Evolutionary conservation across 2,888 invertebrate genomes (phyloP).

Genomic region (Lordiphosa fenestrarum): DNA sequence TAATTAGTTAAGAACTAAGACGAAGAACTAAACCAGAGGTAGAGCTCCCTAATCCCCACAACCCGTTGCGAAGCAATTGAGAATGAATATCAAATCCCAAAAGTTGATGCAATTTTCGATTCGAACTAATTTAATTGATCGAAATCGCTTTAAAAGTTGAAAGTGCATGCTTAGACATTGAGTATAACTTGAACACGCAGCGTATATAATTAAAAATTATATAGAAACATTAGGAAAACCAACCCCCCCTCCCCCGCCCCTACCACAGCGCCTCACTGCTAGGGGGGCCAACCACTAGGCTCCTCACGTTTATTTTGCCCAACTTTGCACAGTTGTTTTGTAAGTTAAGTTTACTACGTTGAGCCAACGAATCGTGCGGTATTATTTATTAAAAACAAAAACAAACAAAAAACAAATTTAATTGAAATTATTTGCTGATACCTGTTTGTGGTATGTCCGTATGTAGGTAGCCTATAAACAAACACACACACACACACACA

Average conservation of each 20-base stretch:
- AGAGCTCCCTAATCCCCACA: slow-evolving; percentile 6
- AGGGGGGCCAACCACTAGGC: slow-evolving; percentile 11
- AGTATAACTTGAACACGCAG: slow-evolving; percentile 55
- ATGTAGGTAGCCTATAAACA: slow-evolving; percentile 46
- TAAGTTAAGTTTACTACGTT: slow-evolving; percentile 66
- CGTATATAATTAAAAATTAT: slow-evolving; percentile 73
- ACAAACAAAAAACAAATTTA: slow-evolving; percentile 28
- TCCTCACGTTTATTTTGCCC: slow-evolving; percentile 46
- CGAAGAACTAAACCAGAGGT: slow-evolving; percentile 33
- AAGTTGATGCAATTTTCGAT: slow-evolving; percentile 47
- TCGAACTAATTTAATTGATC: slow-evolving; percentile 39
- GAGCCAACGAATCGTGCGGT: slow-evolving; percentile 70
- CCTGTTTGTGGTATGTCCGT: slow-evolving; percentile 34
- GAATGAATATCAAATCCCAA: slow-evolving; percentile 44
- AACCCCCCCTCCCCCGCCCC: slow-evolving; percentile 11
- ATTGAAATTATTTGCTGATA: slow-evolving; percentile 71
- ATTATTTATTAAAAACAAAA: slow-evolving; percentile 61
- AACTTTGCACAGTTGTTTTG: slow-evolving; percentile 66
- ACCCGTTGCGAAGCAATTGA: slow-evolving; percentile 50
- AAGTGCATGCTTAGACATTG: slow-evolving; percentile 47
- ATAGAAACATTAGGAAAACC: slow-evolving; percentile 36
- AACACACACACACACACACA: slow-evolving; percentile 25
- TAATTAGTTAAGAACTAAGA: slow-evolving; percentile 74
- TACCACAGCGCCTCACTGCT: slow-evolving; percentile 45
- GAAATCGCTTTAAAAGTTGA: slow-evolving; percentile 64